A percentile compares a stretch with the other conserved stretches of the same genome.
Conservation (phyloP, 2,797 vertebrate genomes). For the Chaunax sp. region DNA sequence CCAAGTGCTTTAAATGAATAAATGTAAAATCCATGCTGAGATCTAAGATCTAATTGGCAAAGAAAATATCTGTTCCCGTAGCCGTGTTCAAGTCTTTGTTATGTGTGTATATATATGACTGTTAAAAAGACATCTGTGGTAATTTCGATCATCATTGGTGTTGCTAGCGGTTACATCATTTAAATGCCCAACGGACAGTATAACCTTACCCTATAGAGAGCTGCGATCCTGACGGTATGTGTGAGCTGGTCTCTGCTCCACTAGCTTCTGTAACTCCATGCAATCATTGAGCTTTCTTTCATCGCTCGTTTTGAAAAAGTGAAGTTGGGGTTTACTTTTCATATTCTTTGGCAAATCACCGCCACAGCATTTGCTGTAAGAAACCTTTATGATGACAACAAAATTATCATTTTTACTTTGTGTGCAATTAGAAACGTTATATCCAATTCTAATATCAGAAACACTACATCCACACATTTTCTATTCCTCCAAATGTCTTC, state of each 20-base stretch:
- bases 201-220: neutral
- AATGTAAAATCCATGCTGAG: too few relatives aligned
- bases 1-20: too few relatives aligned
- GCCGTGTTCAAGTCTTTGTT: too few relatives aligned
- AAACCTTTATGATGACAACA: neutral
- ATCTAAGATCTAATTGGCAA: too few relatives aligned
- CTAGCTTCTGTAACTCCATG: neutral
- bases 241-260: neutral
- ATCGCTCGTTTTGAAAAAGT: neutral
- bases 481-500: too few relatives aligned
- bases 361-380: neutral
- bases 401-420: too few relatives aligned
- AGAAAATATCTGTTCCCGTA: too few relatives aligned
- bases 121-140: neutral
- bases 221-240: neutral
- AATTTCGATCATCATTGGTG: conserved; percentile 5
- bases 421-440: too few relatives aligned
- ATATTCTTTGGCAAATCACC: neutral
- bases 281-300: neutral
- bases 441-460: too few relatives aligned
- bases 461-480: too few relatives aligned
- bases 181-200: neutral
- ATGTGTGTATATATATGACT: conserved; percentile 2
- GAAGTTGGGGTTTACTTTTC: too few relatives aligned
- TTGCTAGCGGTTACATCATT: conserved; percentile 37